Evolutionary conservation across 2,797 vertebrate species (phyloP).

Genomic region (Limnodromus scolopaceus): DNA sequence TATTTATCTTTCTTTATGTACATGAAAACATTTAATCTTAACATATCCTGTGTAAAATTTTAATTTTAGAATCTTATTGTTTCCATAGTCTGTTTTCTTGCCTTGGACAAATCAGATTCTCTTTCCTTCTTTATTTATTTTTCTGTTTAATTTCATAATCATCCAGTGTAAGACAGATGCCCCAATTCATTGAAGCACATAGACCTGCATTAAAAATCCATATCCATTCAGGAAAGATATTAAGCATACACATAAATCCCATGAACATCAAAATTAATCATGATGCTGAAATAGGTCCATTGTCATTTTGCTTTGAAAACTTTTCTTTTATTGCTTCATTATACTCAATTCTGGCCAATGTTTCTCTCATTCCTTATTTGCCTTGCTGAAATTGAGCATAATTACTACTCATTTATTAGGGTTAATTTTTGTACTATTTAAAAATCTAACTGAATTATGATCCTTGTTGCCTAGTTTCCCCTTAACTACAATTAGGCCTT

Average conservation of each 20-base stretch:
- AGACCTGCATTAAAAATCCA: constrained; percentile 5
- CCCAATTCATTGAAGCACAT: background rate
- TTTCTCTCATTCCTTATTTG: background rate
- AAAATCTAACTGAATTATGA: background rate
- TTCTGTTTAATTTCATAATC: background rate
- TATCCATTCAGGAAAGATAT: background rate
- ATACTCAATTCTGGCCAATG: background rate
- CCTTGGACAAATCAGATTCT: background rate
- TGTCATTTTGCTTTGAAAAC: constrained; percentile 10
- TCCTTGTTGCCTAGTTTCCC: background rate
- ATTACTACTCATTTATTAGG: background rate
- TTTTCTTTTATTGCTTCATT: constrained; percentile 5
- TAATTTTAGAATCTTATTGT: background rate
- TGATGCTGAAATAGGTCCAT: background rate
- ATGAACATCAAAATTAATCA: background rate
- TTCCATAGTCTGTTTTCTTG: background rate
- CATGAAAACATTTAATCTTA: background rate
- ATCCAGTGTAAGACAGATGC: background rate
- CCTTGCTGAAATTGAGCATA: background rate
- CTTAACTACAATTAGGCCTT: background rate
- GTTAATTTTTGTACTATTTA: constrained; percentile 11
- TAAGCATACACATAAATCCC: background rate
- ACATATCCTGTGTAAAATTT: background rate
- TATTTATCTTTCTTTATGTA: background rate
- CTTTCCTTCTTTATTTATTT: background rate